Base-by-base conservation (phyloP, 2,113 vertebrate species). In the Rhea pennata region DNA sequence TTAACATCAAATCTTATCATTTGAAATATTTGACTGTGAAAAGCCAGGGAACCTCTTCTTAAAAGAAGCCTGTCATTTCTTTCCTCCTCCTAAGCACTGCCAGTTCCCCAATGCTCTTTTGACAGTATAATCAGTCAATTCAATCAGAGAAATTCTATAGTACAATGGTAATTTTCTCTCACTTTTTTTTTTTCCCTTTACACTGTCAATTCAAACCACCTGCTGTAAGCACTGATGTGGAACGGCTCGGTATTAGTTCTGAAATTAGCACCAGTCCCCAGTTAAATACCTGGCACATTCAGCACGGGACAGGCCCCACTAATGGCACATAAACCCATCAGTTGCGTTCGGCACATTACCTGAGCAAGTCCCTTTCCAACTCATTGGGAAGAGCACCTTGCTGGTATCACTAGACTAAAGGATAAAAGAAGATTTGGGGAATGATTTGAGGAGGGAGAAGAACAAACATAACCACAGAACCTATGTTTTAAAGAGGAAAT, bases 251-350 rank as follows among this genome's bases (percentile, higher is more conserved):
- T 99, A 99, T 99, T 99, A 99, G 98, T 98, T 99, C 98, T 98
- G 99, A 99, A 99, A 99, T 99, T 99, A 99, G 98, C 98, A 98
- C 98, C 98, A 98, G 98, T 98, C 98, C 98, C 98, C 98, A 98
- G 98, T 98, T 99, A 99, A 99, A 99, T 98, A 98, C 98, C 98
- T 99, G 98, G 98, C 98, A 98, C 96, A 94, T 98, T 97, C 94
- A 70, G 93, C 72, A 91, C 96, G 96, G 98, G 97, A 97, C 88
- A 98, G 98, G 98, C 95, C 98, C 96, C 97, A 97, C 97, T 98
- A 99, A 98, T 98, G 97, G 97, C 98, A 97, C 97, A 97, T 98
- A 98, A 99, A 98, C 98, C 97, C 97, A 97, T 98, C 98, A 97
- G 97, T 97, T 97, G 97, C 96, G 98, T 98, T 97, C 21, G 75